Evolutionary conservation across 2,797 vertebrate species (phyloP).

Genomic region (Oreochromis grahami): DNA sequence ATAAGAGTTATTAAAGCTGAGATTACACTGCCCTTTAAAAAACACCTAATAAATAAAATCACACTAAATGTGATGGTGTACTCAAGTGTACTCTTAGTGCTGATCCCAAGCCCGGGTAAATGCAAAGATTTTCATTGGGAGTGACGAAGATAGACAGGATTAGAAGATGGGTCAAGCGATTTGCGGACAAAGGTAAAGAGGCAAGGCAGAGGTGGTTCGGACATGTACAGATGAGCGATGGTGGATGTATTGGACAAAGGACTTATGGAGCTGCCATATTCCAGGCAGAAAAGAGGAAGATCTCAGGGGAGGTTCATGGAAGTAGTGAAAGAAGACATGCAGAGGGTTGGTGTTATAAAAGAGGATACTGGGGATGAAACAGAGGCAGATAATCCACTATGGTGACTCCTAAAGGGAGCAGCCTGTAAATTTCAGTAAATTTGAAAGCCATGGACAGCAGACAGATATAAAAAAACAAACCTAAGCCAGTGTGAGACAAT

Average conservation of each 20-base stretch:
- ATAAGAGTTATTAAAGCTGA: background rate
- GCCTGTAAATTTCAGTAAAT: background rate
- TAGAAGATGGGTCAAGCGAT: background rate
- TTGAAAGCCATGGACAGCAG: background rate
- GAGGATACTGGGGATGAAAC: background rate
- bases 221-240: background rate
- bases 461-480: background rate
- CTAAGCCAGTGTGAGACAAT: background rate
- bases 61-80: background rate
- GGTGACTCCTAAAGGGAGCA: background rate
- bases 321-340: background rate
- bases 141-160: background rate
- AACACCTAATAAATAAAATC: background rate
- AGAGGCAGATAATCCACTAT: background rate
- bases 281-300: background rate
- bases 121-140: background rate
- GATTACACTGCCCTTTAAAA: background rate
- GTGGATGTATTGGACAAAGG: background rate
- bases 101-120: background rate
- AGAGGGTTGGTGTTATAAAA: background rate
- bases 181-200: background rate
- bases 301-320: background rate
- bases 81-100: background rate
- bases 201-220: background rate
- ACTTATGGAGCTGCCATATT: fast-evolving